Percentiles rank a stretch among this genome's conserved stretches.
Evolutionary conservation across 2,888 invertebrate genomes (phyloP).

Genomic region (Podotricha telesiphe): DNA sequence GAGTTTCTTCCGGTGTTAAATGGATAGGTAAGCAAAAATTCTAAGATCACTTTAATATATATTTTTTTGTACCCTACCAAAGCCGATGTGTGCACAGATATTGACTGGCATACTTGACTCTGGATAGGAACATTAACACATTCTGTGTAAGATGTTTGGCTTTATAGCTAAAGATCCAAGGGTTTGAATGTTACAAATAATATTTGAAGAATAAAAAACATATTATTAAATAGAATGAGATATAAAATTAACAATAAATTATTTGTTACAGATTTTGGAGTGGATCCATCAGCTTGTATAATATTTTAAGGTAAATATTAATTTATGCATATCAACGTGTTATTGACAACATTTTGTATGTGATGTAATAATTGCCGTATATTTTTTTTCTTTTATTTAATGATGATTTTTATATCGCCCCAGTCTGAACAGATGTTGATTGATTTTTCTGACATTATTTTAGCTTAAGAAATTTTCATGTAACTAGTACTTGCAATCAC

Average conservation of each 20-base stretch:
- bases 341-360: too few relatives aligned
- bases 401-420: slow-evolving; percentile 39
- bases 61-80: slow-evolving; percentile 70
- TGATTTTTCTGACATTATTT: slow-evolving; percentile 22
- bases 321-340: not conserved
- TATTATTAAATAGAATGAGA: not conserved
- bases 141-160: slow-evolving; percentile 66
- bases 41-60: not conserved
- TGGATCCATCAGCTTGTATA: not conserved
- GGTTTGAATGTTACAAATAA: slow-evolving; percentile 38
- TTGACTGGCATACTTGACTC: slow-evolving; percentile 71
- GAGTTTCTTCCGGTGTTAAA: too few relatives aligned
- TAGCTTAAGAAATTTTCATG: not conserved
- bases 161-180: slow-evolving; percentile 55
- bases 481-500: not conserved
- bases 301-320: not conserved
- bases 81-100: slow-evolving; percentile 74
- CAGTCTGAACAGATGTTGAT: slow-evolving; percentile 37
- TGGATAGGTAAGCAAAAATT: too few relatives aligned
- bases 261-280: not conserved
- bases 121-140: slow-evolving; percentile 80
- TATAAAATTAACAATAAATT: not conserved
- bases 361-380: too few relatives aligned
- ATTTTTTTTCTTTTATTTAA: not conserved
- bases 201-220: not conserved